These are phyloP conservation scores for Mustelus asterias DNA, from an alignment of 2,113 vertebrate genomes.

Conservation along the genomic window DNA sequence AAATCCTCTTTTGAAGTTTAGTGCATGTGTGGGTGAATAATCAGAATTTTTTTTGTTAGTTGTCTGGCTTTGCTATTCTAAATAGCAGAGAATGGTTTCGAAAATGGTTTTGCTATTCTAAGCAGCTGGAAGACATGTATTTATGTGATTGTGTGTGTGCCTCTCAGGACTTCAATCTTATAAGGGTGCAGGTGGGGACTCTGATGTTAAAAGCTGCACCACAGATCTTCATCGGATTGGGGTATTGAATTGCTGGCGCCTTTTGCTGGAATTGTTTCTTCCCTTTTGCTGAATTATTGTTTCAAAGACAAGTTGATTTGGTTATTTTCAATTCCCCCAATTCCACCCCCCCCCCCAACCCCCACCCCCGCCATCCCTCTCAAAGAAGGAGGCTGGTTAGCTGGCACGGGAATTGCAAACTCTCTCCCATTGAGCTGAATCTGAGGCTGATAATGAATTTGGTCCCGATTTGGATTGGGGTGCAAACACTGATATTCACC, in stretches of 20 bases:
- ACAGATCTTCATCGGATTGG: neutral
- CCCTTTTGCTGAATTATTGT: neutral
- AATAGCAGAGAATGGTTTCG: too few relatives aligned
- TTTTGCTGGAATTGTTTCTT: neutral
- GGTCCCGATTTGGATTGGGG: neutral
- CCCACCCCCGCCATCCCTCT: neutral
- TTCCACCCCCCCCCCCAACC: neutral
- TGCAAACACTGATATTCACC: neutral
- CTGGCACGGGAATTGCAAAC: neutral
- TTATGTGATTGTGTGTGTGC: neutral
- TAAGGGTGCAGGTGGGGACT: neutral
- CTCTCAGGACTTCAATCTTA: neutral
- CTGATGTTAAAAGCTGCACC: neutral
- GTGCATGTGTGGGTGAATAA: neutral
- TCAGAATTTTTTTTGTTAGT: neutral
- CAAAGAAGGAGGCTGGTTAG: neutral
- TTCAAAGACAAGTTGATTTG: neutral
- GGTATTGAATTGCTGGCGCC: neutral
- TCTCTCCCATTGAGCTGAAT: neutral
- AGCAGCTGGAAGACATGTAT: neutral
- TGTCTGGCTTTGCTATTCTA: neutral
- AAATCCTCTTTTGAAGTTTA: neutral
- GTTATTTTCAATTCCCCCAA: neutral
- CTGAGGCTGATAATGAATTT: neutral
- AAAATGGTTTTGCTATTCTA: neutral